Percentiles rank a stretch among this genome's conserved stretches.
Conservation (phyloP, 2,888 invertebrate species). For the Euproctis similis region DNA sequence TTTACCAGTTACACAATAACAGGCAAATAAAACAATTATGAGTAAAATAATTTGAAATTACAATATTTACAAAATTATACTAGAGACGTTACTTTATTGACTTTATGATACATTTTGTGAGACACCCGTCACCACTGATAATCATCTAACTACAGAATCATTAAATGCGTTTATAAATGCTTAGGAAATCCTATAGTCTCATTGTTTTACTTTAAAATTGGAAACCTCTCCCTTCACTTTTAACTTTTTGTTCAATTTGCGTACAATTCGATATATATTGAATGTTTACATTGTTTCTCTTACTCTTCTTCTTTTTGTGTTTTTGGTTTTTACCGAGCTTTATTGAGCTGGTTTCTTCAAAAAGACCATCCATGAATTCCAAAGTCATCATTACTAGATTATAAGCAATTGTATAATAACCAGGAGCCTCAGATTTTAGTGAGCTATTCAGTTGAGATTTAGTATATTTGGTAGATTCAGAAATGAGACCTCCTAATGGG, state of each 20-base stretch:
- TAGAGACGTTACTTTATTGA: too few relatives aligned
- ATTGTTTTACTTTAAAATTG: neutral
- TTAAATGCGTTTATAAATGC: slow-evolving; percentile 39
- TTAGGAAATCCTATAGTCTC: slow-evolving; percentile 5
- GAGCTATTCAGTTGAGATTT: slow-evolving; percentile 37
- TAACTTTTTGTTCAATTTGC: neutral
- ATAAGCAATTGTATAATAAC: slow-evolving; percentile 47
- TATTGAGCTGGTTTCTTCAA: too few relatives aligned
- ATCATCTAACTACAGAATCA: slow-evolving; percentile 10
- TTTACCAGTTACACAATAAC: too few relatives aligned
- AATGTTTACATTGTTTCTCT: slow-evolving; percentile 10
- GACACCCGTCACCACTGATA: slow-evolving; percentile 23
- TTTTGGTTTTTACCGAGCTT: slow-evolving; percentile 30
- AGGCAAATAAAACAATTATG: too few relatives aligned
- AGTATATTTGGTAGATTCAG: slow-evolving; percentile 31
- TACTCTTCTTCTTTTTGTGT: slow-evolving; percentile 16
- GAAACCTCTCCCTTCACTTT: neutral
- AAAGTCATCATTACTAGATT: slow-evolving; percentile 46
- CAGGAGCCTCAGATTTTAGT: slow-evolving; percentile 38
- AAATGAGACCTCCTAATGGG: slow-evolving; percentile 27
- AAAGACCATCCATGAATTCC: slow-evolving; percentile 49
- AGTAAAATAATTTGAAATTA: too few relatives aligned
- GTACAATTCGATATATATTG: slow-evolving; percentile 1
- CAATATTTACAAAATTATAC: too few relatives aligned
- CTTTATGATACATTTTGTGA: slow-evolving; percentile 12